These are phyloP conservation scores for Echeneis naucrates DNA, from an alignment of 2,797 vertebrate genomes.

Conservation along the genomic window DNA sequence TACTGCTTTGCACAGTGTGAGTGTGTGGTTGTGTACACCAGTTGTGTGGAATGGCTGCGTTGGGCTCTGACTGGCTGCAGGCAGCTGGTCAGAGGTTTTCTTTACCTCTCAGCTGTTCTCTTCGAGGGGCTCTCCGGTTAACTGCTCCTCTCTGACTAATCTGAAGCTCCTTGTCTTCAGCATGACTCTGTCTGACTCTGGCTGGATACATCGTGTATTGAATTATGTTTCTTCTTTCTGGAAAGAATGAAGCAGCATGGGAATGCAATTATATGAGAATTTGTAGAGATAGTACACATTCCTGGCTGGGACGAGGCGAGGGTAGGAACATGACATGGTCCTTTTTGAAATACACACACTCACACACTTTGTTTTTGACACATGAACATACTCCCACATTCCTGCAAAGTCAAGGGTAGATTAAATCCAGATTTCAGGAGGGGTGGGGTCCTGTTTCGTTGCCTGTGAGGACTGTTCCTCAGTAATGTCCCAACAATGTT, in stretches of 20 bases:
- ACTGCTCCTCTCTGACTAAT: constrained; percentile 1
- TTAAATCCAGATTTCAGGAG: constrained; percentile 39
- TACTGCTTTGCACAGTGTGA: not conserved
- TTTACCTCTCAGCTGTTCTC: constrained; percentile 33
- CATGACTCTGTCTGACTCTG: constrained; percentile 1
- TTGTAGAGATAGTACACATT: constrained; percentile 18
- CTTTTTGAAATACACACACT: not conserved
- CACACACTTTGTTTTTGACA: constrained; percentile 7
- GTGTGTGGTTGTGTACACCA: not conserved
- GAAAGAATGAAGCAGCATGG: not conserved
- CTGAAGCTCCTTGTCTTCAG: not conserved
- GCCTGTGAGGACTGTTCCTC: constrained; percentile 7
- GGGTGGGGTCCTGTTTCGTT: not conserved
- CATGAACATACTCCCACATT: constrained; percentile 58
- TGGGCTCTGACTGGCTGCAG: constrained; percentile 45
- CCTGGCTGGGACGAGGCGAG: constrained; percentile 18
- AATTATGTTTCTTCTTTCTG: constrained; percentile 7
- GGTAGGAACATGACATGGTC: constrained; percentile 1
- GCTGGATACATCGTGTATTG: not conserved
- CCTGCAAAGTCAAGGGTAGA: constrained; percentile 52
- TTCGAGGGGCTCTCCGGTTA: not conserved
- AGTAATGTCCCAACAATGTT: constrained; percentile 41
- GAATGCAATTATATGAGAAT: constrained; percentile 9
- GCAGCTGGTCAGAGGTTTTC: constrained; percentile 43
- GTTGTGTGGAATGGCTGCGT: not conserved